Conservation (phyloP, 2,797 vertebrate species). For the Clarias pachynema region DNA sequence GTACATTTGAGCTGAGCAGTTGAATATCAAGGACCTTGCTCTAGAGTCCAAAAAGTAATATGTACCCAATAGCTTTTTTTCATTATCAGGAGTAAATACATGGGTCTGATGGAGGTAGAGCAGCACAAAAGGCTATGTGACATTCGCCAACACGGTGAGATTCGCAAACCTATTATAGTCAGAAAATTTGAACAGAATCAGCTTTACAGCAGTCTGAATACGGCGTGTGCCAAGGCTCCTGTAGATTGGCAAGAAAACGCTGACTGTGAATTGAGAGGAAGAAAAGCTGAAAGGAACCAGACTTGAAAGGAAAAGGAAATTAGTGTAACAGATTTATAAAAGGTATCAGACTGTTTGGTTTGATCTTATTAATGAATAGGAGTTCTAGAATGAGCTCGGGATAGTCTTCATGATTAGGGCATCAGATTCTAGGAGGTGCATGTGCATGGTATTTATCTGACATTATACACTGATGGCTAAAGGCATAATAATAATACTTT, state of each 20-base stretch:
- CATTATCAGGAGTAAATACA: neutral
- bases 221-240: neutral
- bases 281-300: neutral
- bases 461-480: neutral
- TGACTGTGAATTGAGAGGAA: neutral
- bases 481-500: neutral
- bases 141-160: neutral
- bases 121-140: neutral
- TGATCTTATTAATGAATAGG: neutral
- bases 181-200: neutral
- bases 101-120: neutral
- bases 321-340: neutral
- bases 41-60: neutral
- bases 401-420: neutral
- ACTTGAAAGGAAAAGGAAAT: neutral
- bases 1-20: neutral
- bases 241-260: neutral
- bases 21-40: neutral
- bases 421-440: neutral
- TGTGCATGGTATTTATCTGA: neutral
- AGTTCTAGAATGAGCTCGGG: neutral
- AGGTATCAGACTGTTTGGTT: neutral
- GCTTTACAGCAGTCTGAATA: neutral
- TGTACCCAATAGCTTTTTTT: neutral
- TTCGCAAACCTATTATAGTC: neutral